These are phyloP conservation scores for Dione vanillae DNA, from an alignment of 2,888 invertebrate genomes.

Conservation along the genomic window DNA sequence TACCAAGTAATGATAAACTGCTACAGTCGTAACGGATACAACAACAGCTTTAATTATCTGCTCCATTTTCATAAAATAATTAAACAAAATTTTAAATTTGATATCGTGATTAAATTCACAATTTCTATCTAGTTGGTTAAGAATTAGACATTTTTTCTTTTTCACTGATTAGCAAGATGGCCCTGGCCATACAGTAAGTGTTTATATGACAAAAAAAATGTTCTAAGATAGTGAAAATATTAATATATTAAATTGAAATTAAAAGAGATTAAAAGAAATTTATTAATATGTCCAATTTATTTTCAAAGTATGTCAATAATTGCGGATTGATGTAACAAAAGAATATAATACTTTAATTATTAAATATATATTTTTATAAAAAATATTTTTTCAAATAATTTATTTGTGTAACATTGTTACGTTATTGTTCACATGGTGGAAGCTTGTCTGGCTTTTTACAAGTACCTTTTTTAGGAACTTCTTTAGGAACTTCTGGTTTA, in stretches of 20 bases:
- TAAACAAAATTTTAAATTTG: neutral
- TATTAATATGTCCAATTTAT: too few relatives aligned
- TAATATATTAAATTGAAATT: too few relatives aligned
- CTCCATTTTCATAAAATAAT: slow-evolving; percentile 49
- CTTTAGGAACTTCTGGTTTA: slow-evolving; percentile 16
- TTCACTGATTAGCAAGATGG: neutral
- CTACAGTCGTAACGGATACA: slow-evolving; percentile 56
- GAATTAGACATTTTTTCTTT: neutral
- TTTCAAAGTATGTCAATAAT: too few relatives aligned
- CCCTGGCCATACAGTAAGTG: neutral
- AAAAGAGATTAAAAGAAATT: too few relatives aligned
- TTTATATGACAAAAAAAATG: neutral
- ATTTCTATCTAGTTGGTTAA: slow-evolving; percentile 16
- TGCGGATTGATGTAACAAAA: neutral
- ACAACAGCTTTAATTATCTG: slow-evolving; percentile 54
- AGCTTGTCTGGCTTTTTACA: neutral
- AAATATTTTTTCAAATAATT: neutral
- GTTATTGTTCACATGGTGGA: slow-evolving; percentile 1
- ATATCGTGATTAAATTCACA: neutral
- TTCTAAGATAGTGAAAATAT: neutral
- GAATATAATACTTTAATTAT: neutral
- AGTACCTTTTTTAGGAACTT: neutral
- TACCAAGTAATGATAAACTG: slow-evolving; percentile 56
- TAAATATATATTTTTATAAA: neutral
- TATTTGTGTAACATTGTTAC: neutral